Conservation (phyloP, 2,888 invertebrate genomes). For the Sisyra terminalis region DNA sequence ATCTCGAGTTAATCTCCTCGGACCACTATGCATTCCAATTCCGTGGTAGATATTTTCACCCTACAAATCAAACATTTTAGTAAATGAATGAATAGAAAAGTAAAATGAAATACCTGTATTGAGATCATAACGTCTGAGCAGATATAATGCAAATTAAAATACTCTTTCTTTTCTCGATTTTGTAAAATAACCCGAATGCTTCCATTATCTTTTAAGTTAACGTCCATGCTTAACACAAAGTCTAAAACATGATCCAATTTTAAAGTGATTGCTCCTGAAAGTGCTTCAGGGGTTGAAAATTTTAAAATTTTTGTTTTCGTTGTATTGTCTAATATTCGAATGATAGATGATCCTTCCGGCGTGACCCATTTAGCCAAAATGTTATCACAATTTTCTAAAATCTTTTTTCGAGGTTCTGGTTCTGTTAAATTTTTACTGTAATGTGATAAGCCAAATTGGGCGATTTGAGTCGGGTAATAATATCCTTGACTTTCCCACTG, state of each 20-base stretch:
- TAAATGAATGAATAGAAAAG: neutral
- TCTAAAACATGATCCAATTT: constrained; percentile 52
- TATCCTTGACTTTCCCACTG: constrained; percentile 95
- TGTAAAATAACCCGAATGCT: constrained; percentile 66
- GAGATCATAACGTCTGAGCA: constrained; percentile 56
- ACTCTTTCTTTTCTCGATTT: constrained; percentile 59
- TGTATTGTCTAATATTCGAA: constrained; percentile 39
- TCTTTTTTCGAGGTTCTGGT: constrained; percentile 54
- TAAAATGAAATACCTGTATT: constrained; percentile 35
- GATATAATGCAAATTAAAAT: constrained; percentile 69
- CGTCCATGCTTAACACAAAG: constrained; percentile 58
- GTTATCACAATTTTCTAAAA: constrained; percentile 61
- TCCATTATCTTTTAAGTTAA: constrained; percentile 60
- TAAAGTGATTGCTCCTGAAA: constrained; percentile 48
- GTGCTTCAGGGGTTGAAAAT: constrained; percentile 55
- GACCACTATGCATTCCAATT: constrained; percentile 47
- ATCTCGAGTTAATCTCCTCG: constrained; percentile 74
- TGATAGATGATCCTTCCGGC: constrained; percentile 49
- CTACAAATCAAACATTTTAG: constrained; percentile 20
- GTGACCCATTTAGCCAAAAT: constrained; percentile 53
- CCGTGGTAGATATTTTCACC: constrained; percentile 77
- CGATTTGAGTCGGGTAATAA: constrained; percentile 96
- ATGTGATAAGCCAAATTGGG: constrained; percentile 94
- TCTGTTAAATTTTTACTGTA: constrained; percentile 90
- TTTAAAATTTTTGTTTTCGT: constrained; percentile 45